Evolutionary conservation across 2,797 vertebrate genomes (phyloP), one percentile per base, ranked within the genome.

Genomic region (Chanos chanos): DNA sequence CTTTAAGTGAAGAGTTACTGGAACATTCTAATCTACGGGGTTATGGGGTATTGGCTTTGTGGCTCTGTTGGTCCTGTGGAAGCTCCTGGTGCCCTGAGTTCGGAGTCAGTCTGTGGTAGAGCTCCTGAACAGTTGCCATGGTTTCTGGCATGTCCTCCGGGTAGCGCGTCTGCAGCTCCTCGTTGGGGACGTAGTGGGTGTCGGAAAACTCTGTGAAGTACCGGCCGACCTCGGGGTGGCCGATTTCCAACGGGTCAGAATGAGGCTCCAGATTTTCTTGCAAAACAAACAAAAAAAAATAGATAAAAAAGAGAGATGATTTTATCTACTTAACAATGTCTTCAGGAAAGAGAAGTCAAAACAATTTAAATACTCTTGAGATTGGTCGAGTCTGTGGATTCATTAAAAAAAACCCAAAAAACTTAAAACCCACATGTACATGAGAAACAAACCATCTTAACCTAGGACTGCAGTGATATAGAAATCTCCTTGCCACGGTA

Each of bases 211-310:
- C 95, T 0, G 90, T 92, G 75, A 99, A 99, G 68, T 99, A 98
- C 68, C 95, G 95, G 2, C 93, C 94, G 0, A 98, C 92, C 61
- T 98, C 95, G 0, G 93, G 93, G 83, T 99, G 96, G 2, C 89
- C 89, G 66, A 99, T 97, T 85, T 97, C 94, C 73, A 89, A 84
- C 0, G 95, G 96, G 53, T 89, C 87, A 0, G 89, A 83, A 50
- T 95, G 94, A 22, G 92, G 89, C 59, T 96, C 94, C 84, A 99
- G 84, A 82, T 98, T 98, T 78, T 99, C 96, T 99, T 78, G 15
- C 56, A 22, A 54, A 1, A 1, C 19, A 36, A 4, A 56, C n/a
- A 55, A n/a, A 50, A 18, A 15, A 54, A 16, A 31, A 18, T 12
- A 16, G 2, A 47, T 10, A 30, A 31, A 24, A 3, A 24, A 2